Percentiles rank a stretch among this genome's conserved stretches.
These are phyloP conservation scores for Channa maculata DNA, from an alignment of 2,113 vertebrate species.

Conservation along the genomic window DNA sequence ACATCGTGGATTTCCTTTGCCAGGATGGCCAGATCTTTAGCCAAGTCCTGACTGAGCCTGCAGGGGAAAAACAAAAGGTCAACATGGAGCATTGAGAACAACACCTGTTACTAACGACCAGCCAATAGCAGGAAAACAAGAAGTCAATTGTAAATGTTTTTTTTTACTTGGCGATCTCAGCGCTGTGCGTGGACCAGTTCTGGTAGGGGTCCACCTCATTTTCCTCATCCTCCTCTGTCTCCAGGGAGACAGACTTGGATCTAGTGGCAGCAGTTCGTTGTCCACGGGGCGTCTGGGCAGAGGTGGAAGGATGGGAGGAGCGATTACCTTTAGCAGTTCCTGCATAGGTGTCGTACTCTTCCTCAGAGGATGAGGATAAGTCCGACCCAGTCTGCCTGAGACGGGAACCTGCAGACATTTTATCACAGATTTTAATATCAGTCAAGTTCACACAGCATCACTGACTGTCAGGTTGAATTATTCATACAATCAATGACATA, in stretches of 20 bases:
- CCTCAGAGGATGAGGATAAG: conserved; percentile 95
- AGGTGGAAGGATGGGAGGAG: conserved; percentile 82
- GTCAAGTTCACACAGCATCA: too few species aligned
- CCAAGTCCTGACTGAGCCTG: conserved; percentile 96
- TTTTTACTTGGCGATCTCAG: conserved; percentile 90
- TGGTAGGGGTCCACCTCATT: conserved; percentile 88
- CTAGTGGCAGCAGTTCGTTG: conserved; percentile 67
- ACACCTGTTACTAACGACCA: neutral
- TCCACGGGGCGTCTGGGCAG: conserved; percentile 83
- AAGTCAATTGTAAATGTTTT: neutral
- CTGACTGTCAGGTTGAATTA: too few species aligned
- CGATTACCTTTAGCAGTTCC: conserved; percentile 87
- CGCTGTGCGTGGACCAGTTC: conserved; percentile 93
- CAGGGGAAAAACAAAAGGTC: neutral
- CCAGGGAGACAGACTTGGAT: conserved; percentile 83
- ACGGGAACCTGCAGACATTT: conserved; percentile 82
- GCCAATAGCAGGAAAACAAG: too few species aligned
- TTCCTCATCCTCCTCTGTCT: conserved; percentile 87
- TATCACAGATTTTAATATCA: neutral
- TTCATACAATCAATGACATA: too few species aligned
- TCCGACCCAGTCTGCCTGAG: conserved; percentile 90
- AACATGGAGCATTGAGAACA: neutral
- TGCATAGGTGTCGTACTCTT: conserved; percentile 88
- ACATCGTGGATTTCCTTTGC: conserved; percentile 96
- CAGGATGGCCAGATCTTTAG: conserved; percentile 96